Evolutionary conservation across 2,113 vertebrate genomes (phyloP), one percentile per base, ranked within the genome.

Genomic region (Cyprinus carpio): DNA sequence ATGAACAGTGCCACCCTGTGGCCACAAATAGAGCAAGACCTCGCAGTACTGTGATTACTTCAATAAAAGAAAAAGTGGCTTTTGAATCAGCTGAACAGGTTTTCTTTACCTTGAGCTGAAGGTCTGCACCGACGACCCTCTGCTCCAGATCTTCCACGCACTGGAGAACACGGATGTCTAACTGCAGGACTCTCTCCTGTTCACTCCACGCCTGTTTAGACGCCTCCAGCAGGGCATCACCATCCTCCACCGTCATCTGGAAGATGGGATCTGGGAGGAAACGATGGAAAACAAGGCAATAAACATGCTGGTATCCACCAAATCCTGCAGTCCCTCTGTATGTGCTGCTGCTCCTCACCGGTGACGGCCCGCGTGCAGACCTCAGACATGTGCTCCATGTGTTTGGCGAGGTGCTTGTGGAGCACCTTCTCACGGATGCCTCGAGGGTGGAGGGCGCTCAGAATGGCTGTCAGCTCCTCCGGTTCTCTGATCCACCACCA

Each of bases 71-170:
- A 34, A 4, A 72, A 6, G 23, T n/a, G 20, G 0, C 10, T 12
- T 43, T n/a, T 72, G 71, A 43, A 72, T 6, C 20, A 9, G 65
- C 16, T 31, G 1, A 23, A 46, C n/a, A 10, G 15, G 6, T 29
- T 78, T 77, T 29, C 34, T 84, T 90, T 83, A 98, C 98, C 94
- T 98, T 96, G 54, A 97, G 95, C 87, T 98, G 98, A 69, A 99
- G 94, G 85, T 98, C 97, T 0, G 97, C 96, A 37, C 94, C 92
- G 18, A 98, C 87, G 16, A 99, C 96, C 0, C 97, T 93, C 89
- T 96, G 96, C 87, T 99, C 98, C 85, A 99, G 91, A 86, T 97
- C 96, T 92, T 99, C 98, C 86, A 99, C 98, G 95, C 96, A 96
- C 91, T 96, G 96, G 75, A 99, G 96, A 27, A 95, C 89, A 0